These are phyloP conservation scores for Helicolenus hilgendorfi DNA, from an alignment of 2,797 vertebrate genomes.

Conservation along the genomic window DNA sequence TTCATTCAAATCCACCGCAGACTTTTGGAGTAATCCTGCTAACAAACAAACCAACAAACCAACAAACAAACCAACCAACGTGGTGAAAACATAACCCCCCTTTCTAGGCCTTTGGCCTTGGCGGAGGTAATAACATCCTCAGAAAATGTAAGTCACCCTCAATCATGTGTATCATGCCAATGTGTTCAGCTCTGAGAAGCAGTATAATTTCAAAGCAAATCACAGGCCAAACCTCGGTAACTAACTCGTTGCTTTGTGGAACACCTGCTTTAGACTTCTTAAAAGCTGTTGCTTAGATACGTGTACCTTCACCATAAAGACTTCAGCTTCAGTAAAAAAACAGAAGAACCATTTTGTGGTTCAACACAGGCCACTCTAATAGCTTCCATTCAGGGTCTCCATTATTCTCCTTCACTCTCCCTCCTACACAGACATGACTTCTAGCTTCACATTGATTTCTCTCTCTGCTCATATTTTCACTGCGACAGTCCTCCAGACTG, in stretches of 20 bases:
- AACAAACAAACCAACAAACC: no score
- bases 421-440: constrained; percentile 5
- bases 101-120: no score
- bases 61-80: no score
- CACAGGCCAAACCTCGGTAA: neutral
- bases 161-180: no score
- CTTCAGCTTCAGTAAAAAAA: neutral
- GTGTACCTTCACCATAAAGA: neutral
- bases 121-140: no score
- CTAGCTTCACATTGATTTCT: neutral
- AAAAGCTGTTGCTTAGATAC: neutral
- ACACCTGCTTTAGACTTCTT: neutral
- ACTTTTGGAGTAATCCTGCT: no score
- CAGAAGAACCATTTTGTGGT: neutral
- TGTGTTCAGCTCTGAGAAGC: no score
- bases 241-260: neutral
- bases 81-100: no score
- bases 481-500: neutral
- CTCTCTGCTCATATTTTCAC: neutral
- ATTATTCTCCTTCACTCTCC: constrained; percentile 1
- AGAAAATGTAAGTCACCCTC: no score
- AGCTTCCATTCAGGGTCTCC: neutral
- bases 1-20: no score
- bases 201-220: neutral
- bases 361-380: neutral